phyloP scores from a whole-genome alignment of 2,888 invertebrate genomes.

The Serripes groenlandicus region DNA sequence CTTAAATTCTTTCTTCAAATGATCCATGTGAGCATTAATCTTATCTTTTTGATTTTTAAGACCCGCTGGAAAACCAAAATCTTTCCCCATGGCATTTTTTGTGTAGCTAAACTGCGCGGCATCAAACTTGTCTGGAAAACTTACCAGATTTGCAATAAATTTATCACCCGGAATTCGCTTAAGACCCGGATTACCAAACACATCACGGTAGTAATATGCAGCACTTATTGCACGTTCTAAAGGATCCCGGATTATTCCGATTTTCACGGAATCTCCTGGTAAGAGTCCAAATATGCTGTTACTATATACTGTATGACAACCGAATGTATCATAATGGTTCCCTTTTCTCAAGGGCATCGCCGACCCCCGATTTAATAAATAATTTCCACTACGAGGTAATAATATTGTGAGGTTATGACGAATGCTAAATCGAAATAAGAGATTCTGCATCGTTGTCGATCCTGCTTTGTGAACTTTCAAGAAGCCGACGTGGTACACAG shows the following conservation, averaged over 20 bases:
- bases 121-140: conserved; percentile 43
- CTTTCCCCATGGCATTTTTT: conserved; percentile 54
- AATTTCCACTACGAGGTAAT: conserved; percentile 7
- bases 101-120: conserved; percentile 40
- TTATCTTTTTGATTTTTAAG: conserved; percentile 10
- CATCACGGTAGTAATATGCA: conserved; percentile 55
- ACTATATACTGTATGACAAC: conserved; percentile 62
- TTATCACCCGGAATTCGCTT: conserved; percentile 25
- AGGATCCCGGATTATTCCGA: conserved; percentile 69
- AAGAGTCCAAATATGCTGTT: conserved; percentile 49
- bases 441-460: conserved; percentile 26
- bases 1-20: conserved; percentile 36
- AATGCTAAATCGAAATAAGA: conserved; percentile 15
- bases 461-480: conserved; percentile 32
- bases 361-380: not conserved
- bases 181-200: conserved; percentile 17
- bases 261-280: conserved; percentile 60
- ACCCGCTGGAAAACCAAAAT: conserved; percentile 53
- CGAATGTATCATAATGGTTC: conserved; percentile 58
- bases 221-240: conserved; percentile 59
- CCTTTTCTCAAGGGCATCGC: conserved; percentile 9
- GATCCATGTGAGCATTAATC: conserved; percentile 10
- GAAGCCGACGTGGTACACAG: conserved; percentile 13
- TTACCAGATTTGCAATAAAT: conserved; percentile 43
- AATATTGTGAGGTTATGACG: conserved; percentile 15